Conservation (phyloP, 2,888 invertebrate species). For the Thereva nobilitata region DNA sequence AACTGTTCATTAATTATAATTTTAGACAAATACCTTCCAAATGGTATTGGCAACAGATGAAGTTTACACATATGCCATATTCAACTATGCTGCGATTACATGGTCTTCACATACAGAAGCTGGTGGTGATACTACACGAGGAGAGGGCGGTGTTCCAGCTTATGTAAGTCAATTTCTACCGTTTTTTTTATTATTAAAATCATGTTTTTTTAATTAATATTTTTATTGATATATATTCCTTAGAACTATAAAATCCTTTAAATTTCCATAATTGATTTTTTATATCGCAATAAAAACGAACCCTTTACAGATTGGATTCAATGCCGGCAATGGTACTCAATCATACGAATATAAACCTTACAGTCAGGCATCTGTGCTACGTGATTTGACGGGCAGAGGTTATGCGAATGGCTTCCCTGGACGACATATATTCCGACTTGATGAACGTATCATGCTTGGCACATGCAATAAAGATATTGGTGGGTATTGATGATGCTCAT, state of each 20-base stretch:
- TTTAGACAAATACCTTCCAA: constrained; percentile 93
- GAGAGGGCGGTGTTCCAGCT: constrained; percentile 86
- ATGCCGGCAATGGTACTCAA: constrained; percentile 92
- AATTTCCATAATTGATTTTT: too few relatives aligned
- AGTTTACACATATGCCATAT: constrained; percentile 91
- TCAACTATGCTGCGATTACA: constrained; percentile 88
- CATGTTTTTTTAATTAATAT: too few relatives aligned
- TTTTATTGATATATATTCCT: too few relatives aligned
- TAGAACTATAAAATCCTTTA: neutral
- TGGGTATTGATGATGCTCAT: constrained; percentile 52
- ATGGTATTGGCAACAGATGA: constrained; percentile 90
- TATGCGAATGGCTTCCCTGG: constrained; percentile 88
- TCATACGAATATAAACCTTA: constrained; percentile 88
- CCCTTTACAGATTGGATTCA: constrained; percentile 83
- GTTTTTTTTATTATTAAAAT: too few relatives aligned
- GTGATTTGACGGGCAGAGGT: constrained; percentile 82
- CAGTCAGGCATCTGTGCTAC: constrained; percentile 82
- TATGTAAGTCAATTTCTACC: constrained; percentile 72
- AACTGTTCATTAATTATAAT: neutral
- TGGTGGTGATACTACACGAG: constrained; percentile 83
- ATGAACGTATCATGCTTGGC: constrained; percentile 91
- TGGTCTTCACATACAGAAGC: constrained; percentile 93
- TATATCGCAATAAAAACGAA: neutral
- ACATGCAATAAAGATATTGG: constrained; percentile 91
- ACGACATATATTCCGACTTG: constrained; percentile 91